Conservation (phyloP, 2,113 vertebrate genomes). For the Balaeniceps rex region DNA sequence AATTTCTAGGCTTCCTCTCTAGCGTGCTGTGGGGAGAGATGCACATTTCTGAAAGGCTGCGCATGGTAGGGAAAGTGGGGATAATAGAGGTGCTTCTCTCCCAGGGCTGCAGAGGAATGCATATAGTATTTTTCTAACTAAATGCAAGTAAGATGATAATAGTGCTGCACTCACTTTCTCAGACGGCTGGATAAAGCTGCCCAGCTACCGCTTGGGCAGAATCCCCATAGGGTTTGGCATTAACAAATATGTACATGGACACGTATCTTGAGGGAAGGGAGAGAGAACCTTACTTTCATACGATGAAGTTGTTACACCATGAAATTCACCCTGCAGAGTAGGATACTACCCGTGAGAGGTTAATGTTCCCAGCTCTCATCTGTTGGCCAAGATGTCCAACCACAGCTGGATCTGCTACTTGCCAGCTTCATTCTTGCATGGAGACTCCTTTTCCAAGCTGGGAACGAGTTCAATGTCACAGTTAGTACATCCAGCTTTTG, state of each 20-base stretch:
- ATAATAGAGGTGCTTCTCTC: not conserved
- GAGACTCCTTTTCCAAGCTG: not conserved
- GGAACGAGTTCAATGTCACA: not conserved
- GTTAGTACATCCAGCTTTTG: fast-evolving
- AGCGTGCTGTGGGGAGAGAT: not conserved
- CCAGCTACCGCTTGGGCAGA: not conserved
- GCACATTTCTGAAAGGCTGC: not conserved
- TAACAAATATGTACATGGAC: fast-evolving
- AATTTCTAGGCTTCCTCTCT: not conserved
- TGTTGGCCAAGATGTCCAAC: not conserved
- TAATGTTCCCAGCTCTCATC: not conserved
- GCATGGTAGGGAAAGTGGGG: not conserved
- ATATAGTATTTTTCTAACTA: not conserved
- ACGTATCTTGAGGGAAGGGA: not conserved
- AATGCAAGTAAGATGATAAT: not conserved
- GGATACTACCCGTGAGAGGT: fast-evolving
- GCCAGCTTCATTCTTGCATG: not conserved
- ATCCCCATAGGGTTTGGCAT: not conserved
- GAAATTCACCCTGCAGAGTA: not conserved
- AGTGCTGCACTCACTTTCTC: not conserved
- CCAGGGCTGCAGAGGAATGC: not conserved
- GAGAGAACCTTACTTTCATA: not conserved
- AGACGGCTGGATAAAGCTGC: not conserved
- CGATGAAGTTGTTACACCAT: too few species aligned
- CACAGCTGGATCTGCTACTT: not conserved